Evolutionary conservation across 2,888 invertebrate species (phyloP), one percentile per base, ranked within the genome.

Genomic region (Masnerella sp.): DNA sequence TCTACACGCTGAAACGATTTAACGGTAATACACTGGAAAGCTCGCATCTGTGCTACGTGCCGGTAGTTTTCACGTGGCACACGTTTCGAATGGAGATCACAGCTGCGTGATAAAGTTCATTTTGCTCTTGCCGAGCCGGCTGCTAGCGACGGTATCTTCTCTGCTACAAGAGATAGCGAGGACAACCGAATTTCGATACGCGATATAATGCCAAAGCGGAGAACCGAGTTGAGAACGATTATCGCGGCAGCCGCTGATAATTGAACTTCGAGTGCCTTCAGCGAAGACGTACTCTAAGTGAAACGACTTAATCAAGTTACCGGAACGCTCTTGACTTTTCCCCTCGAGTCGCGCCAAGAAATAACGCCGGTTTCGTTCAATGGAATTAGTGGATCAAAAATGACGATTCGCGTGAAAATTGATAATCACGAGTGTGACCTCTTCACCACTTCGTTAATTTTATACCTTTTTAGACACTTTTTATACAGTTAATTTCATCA

Each of bases 71-170:
- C 76, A 72, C 78, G 71, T 64, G 52, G 68, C 74, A 70, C 77
- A 75, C 78, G 79, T 78, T 78, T 69, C 80, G 79, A 79, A 81
- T 78, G 79, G 78, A 81, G 81, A 81, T 81, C 78, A 80, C 81
- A 81, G 79, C 78, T 80, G 81, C 54, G 81, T 71, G 81, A 81
- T 81, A 81, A 81, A 80, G 79, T 81, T 81, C 80, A 81, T 80
- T 80, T 79, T 77, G 77, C 73, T 72, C 56, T 71, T 47, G 71
- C 70, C 72, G 73, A 59, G 67, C 75, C 81, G 76, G 77, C 77
- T 79, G 79, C 64, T 74, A 74, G 74, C 77, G 78, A 78, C 79
- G 75, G 77, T 81, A 77, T 78, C 80, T 77, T 64, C 69, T 45
- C 59, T 9, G 30, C 20, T 40, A 64, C 36, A 32, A 51, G 49